Evolutionary conservation across 2,797 vertebrate species (phyloP), one percentile per base, ranked within the genome.

Genomic region (Coregonus suidteri): DNA sequence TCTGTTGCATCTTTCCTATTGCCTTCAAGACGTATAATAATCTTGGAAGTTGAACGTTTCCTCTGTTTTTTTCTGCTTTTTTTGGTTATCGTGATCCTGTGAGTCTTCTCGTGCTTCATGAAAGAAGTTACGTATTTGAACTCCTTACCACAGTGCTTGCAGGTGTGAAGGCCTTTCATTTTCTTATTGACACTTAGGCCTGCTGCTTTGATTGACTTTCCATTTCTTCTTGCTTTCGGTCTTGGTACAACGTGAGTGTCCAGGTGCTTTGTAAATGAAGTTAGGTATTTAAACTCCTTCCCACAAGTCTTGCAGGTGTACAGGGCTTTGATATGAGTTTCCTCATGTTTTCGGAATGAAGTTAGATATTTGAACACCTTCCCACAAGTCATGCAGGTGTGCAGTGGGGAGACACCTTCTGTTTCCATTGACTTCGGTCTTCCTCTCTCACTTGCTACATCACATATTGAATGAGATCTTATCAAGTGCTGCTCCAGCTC

Each of bases 401-500:
- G 59, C n/a, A 64, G 59, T 7, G 59, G 59, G 4, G 59, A 20
- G 20, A 64, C 59, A 25, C 59, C 9, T 25, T 64, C 59, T 1
- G 7, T 25, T 25, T 64, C 59, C 59, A 64, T 25, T 64, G 59
- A 30, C 59, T 64, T 64, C 20, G 4, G 59, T 64, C 59, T 64
- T 64, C 59, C 59, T 64, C 59, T 30, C 25, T 64, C 59, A 64
- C 59, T 64, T 13, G 59, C n/a, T 25, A 64, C 6, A 30, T 64
- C 59, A 30, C 59, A 25, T 64, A 64, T 25, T 64, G 59, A 64
- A 25, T 64, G 59, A 64, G 59, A 30, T 20, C n/a, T 25, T 25
- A 64, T 68, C 2, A 37, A 34, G 34, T 76, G 75, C 35, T 13
- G 11, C 11, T 70, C n/a, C 9, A 76, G 66, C 53, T 76, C 75